phyloP scores from a whole-genome alignment of 2,888 invertebrate species.

The Aphodius granarius region DNA sequence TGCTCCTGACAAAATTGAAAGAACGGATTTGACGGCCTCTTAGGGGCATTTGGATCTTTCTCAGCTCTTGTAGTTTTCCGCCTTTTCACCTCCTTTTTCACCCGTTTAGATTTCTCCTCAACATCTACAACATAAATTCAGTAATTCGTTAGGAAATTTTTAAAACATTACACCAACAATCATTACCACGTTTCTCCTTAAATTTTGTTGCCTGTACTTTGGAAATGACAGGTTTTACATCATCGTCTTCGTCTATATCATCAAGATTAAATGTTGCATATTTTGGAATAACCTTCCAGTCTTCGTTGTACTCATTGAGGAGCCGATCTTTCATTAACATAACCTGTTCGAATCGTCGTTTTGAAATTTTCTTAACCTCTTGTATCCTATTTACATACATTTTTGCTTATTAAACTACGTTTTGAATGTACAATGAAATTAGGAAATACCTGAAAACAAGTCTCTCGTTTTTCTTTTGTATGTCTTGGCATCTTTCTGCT shows the following conservation, averaged over 20 bases:
- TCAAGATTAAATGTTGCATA: conserved; percentile 28
- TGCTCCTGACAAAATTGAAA: conserved; percentile 82
- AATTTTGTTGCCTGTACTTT: conserved; percentile 43
- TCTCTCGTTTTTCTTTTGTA: conserved; percentile 78
- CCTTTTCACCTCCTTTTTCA: conserved; percentile 55
- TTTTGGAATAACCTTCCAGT: conserved; percentile 57
- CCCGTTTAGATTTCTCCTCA: conserved; percentile 45
- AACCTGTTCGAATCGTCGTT: conserved; percentile 68
- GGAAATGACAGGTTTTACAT: conserved; percentile 31
- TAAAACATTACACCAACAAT: background rate
- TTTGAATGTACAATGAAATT: conserved; percentile 39
- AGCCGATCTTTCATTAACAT: conserved; percentile 69
- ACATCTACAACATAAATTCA: conserved; percentile 14
- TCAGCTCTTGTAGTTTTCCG: conserved; percentile 62
- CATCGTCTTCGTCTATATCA: conserved; percentile 57
- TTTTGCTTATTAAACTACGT: conserved; percentile 31
- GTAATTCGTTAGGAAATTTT: conserved; percentile 15
- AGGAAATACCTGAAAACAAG: conserved; percentile 65
- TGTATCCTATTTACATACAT: conserved; percentile 59
- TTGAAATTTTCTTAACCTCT: conserved; percentile 69
- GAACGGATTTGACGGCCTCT: conserved; percentile 78
- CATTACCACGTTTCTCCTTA: conserved; percentile 43
- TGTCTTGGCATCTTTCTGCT: conserved; percentile 72
- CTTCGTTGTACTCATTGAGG: conserved; percentile 70
- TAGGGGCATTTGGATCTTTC: conserved; percentile 75